Evolutionary conservation across 2,888 invertebrate species (phyloP).

Genomic region (Azorinus chamasolen): DNA sequence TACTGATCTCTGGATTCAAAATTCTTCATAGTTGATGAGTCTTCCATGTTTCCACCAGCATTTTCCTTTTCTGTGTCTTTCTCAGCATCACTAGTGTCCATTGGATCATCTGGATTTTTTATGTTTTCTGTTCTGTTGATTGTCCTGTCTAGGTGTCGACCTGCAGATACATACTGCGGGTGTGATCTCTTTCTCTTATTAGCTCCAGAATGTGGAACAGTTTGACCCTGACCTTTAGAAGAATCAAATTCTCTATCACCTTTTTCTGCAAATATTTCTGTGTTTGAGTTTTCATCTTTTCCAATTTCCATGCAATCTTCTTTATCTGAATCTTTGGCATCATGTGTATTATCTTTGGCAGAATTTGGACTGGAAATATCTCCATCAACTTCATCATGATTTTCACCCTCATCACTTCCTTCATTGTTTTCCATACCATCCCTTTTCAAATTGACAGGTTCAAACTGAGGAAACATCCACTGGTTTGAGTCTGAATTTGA

Average conservation of each 20-base stretch:
- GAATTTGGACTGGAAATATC: slow-evolving; percentile 50
- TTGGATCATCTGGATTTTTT: neutral
- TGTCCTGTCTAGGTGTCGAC: slow-evolving; percentile 86
- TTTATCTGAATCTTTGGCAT: slow-evolving; percentile 64
- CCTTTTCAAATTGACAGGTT: slow-evolving; percentile 69
- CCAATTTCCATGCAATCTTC: slow-evolving; percentile 40
- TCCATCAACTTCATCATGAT: slow-evolving; percentile 48
- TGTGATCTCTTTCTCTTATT: slow-evolving; percentile 95
- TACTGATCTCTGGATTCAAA: slow-evolving; percentile 16
- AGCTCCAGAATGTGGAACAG: slow-evolving; percentile 65
- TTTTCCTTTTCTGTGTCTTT: slow-evolving; percentile 68
- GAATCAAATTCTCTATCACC: slow-evolving; percentile 45
- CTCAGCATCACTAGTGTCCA: slow-evolving; percentile 46
- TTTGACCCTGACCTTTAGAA: slow-evolving; percentile 37
- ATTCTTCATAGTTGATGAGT: slow-evolving; percentile 33
- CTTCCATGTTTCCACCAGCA: slow-evolving; percentile 48
- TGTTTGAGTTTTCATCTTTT: slow-evolving; percentile 61
- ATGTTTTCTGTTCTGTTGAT: slow-evolving; percentile 45
- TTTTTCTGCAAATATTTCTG: slow-evolving; percentile 50
- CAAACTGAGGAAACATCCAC: slow-evolving; percentile 85
- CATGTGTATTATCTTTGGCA: slow-evolving; percentile 55
- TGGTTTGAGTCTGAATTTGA: slow-evolving; percentile 73
- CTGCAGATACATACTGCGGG: slow-evolving; percentile 99
- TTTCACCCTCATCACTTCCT: slow-evolving; percentile 10
- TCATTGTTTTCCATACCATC: neutral